Evolutionary conservation across 1,140 invertebrate species (phyloP).

Genomic region (Atta colombica): DNA sequence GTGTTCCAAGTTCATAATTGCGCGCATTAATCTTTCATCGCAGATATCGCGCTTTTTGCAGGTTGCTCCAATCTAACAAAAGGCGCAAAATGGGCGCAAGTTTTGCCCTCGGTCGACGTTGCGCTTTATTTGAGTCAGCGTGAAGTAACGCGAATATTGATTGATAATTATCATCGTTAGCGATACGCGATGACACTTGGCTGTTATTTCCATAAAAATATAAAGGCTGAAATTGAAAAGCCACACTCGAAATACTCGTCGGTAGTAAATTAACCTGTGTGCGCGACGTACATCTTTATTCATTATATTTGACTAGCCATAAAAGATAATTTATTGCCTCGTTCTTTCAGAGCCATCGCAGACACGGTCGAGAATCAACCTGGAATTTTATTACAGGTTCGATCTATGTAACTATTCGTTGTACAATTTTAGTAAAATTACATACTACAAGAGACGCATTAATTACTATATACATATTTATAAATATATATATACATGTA

Average conservation of each 20-base stretch:
- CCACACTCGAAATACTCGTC: conserved; percentile 42
- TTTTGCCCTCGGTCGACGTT: neutral
- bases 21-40: conserved; percentile 54
- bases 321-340: conserved; percentile 55
- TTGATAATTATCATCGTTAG: conserved; percentile 47
- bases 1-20: conserved; percentile 42
- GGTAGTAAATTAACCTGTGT: conserved; percentile 47
- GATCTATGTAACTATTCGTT: conserved; percentile 5
- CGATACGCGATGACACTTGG: neutral
- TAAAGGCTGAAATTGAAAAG: conserved; percentile 10
- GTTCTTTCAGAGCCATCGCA: conserved; percentile 32
- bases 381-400: conserved; percentile 50
- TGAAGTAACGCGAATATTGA: neutral
- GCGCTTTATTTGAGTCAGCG: conserved; percentile 3
- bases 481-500: neutral
- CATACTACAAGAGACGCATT: neutral
- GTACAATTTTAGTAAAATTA: conserved; percentile 5
- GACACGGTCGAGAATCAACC: conserved; percentile 22
- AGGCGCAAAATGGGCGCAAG: conserved; percentile 22
- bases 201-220: conserved; percentile 27
- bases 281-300: conserved; percentile 50
- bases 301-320: conserved; percentile 60
- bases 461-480: conserved; percentile 12
- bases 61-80: neutral
- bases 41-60: conserved; percentile 37